phyloP scores from a whole-genome alignment of 2,113 vertebrate species.

The Bos taurus region ARS-UCD2.0 NC_037351.1:8646001-8646500 shows the following conservation, averaged over 20 bases:
- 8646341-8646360: not conserved
- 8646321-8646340: not conserved
- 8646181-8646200: fast-evolving
- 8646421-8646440: not conserved
- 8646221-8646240: not conserved
- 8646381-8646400: not conserved
- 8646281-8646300: not conserved
- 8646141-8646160: not conserved
- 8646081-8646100: not conserved
- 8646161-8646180: not conserved
- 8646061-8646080: not conserved
- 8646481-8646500: not conserved
- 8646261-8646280: not conserved
- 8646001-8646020: not conserved
- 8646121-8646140: not conserved
- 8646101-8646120: not conserved
- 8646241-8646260: not conserved
- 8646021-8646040: not conserved
- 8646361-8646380: not conserved
- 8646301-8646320: not conserved
- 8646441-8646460: not conserved
- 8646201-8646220: not conserved
- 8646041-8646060: not conserved
- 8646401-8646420: not conserved
- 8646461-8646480: not conserved